Evolutionary conservation across 2,113 vertebrate genomes (phyloP), one percentile per base, ranked within the genome.

Genomic region (Ahaetulla prasina): DNA sequence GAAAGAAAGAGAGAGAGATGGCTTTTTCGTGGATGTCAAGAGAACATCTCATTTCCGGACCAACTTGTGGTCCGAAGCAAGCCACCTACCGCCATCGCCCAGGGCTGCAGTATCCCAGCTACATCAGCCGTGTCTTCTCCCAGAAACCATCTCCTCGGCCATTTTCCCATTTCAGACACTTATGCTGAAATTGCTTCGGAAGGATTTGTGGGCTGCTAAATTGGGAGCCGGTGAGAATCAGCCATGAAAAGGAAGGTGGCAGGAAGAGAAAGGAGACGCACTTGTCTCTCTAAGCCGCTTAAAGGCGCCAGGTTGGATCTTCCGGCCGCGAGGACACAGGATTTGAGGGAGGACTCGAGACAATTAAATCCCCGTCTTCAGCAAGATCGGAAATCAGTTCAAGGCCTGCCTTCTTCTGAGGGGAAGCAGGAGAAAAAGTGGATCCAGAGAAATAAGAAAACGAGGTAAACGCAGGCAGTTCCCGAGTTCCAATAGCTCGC

Each of bases 1-100:
- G n/a, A n/a, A 1, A 20, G 16, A 4, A 1, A 1, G 18, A 4
- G 52, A 2, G 49, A 3, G 54, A 49, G 25, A 3, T 0, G 1
- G 86, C 14, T 35, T 49, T n/a, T 50, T 87, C n/a, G 25, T 47
- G 23, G 39, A 18, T 30, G 54, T 45, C 14, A 63, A 25, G 25
- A 18, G 87, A 89, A 47, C 25, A 4, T 47, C 55, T 87, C 30
- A n/a, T 18, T n/a, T 18, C 27, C 16, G 6, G 6, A 74, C 68
- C 16, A 35, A n/a, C 11, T 30, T n/a, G 11, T 30, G 27, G 27
- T 63, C 60, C 30, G 60, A 30, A 35, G 63, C n/a, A 18, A 74
- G 14, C n/a, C 63, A 35, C 63, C n/a, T 35, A 1, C 45, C 5
- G 3, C 47, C 27, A 2, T 7, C 25, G 16, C 25, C 27, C 25